A percentile compares a stretch with the other conserved stretches of the same genome.
These are phyloP conservation scores for Tetramorium bicarinatum DNA, from an alignment of 2,888 invertebrate species.

Conservation along the genomic window DNA sequence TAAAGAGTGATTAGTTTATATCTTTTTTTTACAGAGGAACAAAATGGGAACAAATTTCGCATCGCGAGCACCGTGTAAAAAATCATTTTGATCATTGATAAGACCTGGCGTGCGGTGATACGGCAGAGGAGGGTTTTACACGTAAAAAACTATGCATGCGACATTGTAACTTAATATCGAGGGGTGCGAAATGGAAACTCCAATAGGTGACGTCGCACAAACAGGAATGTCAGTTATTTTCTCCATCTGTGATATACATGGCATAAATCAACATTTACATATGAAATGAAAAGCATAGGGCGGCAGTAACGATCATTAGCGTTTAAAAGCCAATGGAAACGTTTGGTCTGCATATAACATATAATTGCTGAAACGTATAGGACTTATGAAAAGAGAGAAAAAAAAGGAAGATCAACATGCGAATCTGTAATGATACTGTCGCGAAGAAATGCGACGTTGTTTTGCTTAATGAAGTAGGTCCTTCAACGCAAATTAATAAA, in stretches of 20 bases:
- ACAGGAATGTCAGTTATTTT: conserved; percentile 22
- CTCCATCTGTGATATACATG: conserved; percentile 34
- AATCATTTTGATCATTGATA: not conserved
- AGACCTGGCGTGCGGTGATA: not conserved
- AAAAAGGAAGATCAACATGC: too few species aligned
- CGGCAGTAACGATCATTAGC: conserved; percentile 20
- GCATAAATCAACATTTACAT: conserved; percentile 36
- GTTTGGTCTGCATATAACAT: not conserved
- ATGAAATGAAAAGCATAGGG: conserved; percentile 6
- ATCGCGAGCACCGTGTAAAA: not conserved
- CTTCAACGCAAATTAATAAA: not conserved
- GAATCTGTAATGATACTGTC: not conserved
- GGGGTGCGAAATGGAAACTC: not conserved
- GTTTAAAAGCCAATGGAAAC: conserved; percentile 9
- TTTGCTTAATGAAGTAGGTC: not conserved
- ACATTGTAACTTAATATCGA: conserved; percentile 37
- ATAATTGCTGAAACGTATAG: conserved; percentile 1
- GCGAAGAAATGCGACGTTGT: not conserved
- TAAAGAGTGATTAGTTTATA: not conserved
- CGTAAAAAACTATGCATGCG: not conserved
- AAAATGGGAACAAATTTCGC: not conserved
- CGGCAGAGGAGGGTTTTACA: not conserved
- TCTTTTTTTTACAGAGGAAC: not conserved
- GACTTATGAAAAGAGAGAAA: not conserved
- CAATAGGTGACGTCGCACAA: conserved; percentile 28